Percentiles rank a stretch among this genome's conserved stretches.
Evolutionary conservation across 2,113 vertebrate species (phyloP).

Genomic region (Emydocephalus ijimae): DNA sequence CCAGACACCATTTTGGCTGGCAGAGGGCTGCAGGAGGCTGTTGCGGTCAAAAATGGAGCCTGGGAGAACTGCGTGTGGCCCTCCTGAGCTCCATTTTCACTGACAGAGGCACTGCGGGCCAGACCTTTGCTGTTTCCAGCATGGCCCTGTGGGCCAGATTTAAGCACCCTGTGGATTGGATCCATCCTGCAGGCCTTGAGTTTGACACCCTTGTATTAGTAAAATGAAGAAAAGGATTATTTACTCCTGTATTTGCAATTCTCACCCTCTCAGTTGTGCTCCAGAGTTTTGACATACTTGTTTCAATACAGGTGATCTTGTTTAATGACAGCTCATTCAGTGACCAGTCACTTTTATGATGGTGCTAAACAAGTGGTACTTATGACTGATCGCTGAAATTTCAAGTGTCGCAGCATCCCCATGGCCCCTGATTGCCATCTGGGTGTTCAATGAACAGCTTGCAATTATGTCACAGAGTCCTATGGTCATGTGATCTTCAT

Average conservation of each 20-base stretch:
- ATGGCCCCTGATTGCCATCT: background rate
- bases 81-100: too few species aligned
- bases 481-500: background rate
- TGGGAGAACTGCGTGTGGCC: too few species aligned
- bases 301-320: background rate
- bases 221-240: too few species aligned
- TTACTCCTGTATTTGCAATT: background rate
- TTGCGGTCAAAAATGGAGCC: too few species aligned
- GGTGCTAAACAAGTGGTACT: background rate
- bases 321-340: background rate
- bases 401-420: background rate
- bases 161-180: too few species aligned
- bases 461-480: background rate
- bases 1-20: too few species aligned
- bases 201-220: background rate
- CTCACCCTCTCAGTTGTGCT: too few species aligned
- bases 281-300: background rate
- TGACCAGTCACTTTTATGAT: background rate
- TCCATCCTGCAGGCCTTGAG: too few species aligned
- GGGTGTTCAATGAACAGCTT: background rate
- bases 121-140: too few species aligned
- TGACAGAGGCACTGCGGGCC: too few species aligned
- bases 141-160: too few species aligned
- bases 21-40: too few species aligned
- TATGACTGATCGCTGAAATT: background rate